phyloP scores from a whole-genome alignment of 2,113 vertebrate genomes.

The Grallaria varia region DNA sequence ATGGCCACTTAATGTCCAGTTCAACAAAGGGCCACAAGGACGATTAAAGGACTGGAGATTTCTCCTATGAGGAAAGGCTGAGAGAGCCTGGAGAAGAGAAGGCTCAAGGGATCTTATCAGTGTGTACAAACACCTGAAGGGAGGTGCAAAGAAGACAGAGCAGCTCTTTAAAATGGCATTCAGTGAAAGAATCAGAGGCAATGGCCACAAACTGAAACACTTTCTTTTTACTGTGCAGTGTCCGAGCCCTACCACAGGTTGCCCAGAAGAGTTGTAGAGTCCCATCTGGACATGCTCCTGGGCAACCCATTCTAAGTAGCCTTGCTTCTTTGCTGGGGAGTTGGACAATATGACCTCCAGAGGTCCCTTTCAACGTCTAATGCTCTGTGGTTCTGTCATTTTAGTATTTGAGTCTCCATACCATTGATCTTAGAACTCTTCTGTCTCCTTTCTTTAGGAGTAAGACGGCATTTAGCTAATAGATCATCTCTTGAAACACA shows the following conservation, averaged over 20 bases:
- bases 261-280: neutral
- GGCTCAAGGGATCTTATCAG: neutral
- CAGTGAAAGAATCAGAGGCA: neutral
- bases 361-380: neutral
- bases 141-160: neutral
- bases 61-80: neutral
- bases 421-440: neutral
- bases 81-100: neutral
- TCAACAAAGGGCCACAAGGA: neutral
- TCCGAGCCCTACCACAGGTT: neutral
- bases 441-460: neutral
- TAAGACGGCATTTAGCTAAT: neutral
- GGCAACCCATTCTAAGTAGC: neutral
- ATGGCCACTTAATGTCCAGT: neutral
- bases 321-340: neutral
- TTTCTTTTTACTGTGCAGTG: neutral
- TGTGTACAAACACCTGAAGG: neutral
- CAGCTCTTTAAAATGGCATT: neutral
- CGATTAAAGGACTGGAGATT: neutral
- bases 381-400: neutral
- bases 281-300: neutral
- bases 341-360: neutral
- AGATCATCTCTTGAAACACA: neutral
- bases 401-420: neutral
- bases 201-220: neutral